Percentiles rank a stretch among this genome's conserved stretches.
These are phyloP conservation scores for Agrilus planipennis DNA, from an alignment of 1,140 invertebrate species.

Conservation along the genomic window DNA sequence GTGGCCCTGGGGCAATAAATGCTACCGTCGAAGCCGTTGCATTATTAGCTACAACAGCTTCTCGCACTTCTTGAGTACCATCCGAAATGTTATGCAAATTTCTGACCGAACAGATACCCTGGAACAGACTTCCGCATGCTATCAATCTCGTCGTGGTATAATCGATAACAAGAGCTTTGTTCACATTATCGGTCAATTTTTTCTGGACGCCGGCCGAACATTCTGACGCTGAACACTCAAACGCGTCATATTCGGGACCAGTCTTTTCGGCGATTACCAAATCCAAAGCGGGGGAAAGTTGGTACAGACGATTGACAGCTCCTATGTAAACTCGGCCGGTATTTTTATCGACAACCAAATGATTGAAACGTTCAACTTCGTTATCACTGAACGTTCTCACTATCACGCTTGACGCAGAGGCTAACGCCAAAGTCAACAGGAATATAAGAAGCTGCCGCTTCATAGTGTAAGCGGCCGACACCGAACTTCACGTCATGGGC, in stretches of 20 bases:
- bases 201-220: constrained; percentile 56
- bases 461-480: constrained; percentile 21
- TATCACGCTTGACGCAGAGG: constrained; percentile 41
- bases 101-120: constrained; percentile 82
- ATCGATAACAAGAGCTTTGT: constrained; percentile 93
- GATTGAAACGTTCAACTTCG: constrained; percentile 57
- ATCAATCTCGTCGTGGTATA: constrained; percentile 83
- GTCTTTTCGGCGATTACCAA: constrained; percentile 67
- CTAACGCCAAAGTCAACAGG: constrained; percentile 22
- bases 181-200: constrained; percentile 78
- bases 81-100: constrained; percentile 82
- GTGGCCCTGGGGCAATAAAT: constrained; percentile 90
- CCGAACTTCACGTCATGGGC: constrained; percentile 20
- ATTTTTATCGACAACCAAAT: constrained; percentile 83
- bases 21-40: constrained; percentile 88
- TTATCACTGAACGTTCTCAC: constrained; percentile 51
- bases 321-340: constrained; percentile 83
- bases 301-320: constrained; percentile 86
- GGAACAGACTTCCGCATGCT: constrained; percentile 81
- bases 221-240: constrained; percentile 77
- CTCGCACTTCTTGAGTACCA: constrained; percentile 60
- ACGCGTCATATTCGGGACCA: constrained; percentile 81
- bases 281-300: constrained; percentile 76
- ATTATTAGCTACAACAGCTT: constrained; percentile 92
- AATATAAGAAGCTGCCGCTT: constrained; percentile 24